A percentile compares a stretch with the other conserved stretches of the same genome.
Evolutionary conservation across 2,797 vertebrate genomes (phyloP).

Genomic region (Gadopsis bispinosus): DNA sequence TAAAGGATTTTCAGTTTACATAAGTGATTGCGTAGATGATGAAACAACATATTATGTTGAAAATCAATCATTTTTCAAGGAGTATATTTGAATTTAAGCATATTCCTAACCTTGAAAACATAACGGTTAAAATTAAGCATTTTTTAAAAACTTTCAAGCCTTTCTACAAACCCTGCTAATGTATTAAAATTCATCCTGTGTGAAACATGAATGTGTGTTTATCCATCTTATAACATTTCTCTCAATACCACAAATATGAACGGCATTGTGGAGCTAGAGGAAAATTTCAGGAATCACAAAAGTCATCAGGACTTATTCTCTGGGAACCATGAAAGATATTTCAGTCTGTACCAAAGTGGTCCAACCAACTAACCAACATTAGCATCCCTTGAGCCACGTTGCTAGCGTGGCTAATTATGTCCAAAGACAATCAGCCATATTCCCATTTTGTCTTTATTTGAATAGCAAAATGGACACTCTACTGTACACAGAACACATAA

Average conservation of each 20-base stretch:
- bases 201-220: neutral
- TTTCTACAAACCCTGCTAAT: too few relatives aligned
- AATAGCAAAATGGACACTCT: conserved; percentile 87
- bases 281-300: neutral
- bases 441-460: conserved; percentile 80
- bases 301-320: neutral
- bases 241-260: neutral
- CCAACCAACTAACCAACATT: neutral
- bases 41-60: too few relatives aligned
- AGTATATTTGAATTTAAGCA: too few relatives aligned
- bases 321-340: neutral
- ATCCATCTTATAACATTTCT: neutral
- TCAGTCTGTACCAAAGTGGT: neutral
- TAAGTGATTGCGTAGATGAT: too few relatives aligned
- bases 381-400: neutral
- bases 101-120: too few relatives aligned
- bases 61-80: too few relatives aligned
- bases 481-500: conserved; percentile 88
- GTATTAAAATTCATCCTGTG: neutral
- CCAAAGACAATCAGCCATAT: conserved; percentile 6
- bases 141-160: too few relatives aligned
- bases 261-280: too few relatives aligned
- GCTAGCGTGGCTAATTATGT: neutral
- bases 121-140: too few relatives aligned
- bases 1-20: too few relatives aligned